phyloP scores from a whole-genome alignment of 2,113 vertebrate genomes.

The Vidua macroura region DNA sequence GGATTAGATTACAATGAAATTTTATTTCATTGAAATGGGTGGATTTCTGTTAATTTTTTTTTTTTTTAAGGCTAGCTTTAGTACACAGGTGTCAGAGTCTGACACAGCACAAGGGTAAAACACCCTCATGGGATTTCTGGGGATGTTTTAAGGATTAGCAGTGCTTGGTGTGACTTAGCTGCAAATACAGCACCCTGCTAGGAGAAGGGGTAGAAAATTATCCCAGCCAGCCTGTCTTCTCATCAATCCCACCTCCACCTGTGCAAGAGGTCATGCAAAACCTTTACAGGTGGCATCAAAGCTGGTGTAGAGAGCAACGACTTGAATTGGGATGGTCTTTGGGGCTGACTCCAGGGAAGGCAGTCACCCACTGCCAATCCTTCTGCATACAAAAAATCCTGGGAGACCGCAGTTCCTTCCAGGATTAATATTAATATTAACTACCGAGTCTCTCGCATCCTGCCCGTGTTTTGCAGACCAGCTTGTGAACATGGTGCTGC shows the following conservation, averaged over 20 bases:
- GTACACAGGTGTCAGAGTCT: not conserved
- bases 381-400: not conserved
- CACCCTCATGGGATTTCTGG: not conserved
- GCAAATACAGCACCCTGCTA: not conserved
- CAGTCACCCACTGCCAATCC: not conserved
- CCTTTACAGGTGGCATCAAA: not conserved
- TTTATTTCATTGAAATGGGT: not conserved
- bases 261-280: not conserved
- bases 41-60: not conserved
- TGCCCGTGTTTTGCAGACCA: not conserved
- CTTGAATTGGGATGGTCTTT: accelerated
- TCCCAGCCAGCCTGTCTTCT: not conserved
- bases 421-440: not conserved
- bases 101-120: accelerated
- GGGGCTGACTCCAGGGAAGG: not conserved
- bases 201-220: not conserved
- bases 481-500: not conserved
- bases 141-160: not conserved
- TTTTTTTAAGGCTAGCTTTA: not conserved
- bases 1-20: not conserved
- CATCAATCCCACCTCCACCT: not conserved
- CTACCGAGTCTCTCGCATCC: not conserved
- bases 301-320: accelerated
- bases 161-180: not conserved
- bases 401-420: not conserved